Base-by-base conservation (phyloP, 2,888 invertebrate genomes). In the Diaprepes abbreviatus region DNA sequence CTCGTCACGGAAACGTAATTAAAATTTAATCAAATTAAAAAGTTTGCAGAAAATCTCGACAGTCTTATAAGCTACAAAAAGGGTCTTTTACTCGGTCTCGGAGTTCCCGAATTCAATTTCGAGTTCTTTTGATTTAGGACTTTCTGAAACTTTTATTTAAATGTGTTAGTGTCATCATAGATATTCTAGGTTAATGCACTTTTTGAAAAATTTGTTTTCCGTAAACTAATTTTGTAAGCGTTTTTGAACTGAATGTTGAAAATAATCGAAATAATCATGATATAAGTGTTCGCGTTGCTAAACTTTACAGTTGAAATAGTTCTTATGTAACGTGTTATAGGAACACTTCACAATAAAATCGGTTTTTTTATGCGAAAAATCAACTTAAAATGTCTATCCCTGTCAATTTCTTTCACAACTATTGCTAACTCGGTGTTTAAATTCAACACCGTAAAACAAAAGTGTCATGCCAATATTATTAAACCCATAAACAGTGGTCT, bases 1-100 rank as follows among this genome's bases (percentile, higher is more conserved):
- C 62, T 59, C 71, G 63, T 66, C 52, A 38, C 50, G 66, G 50
- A 66, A 71, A 71, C 63, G 62, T 63, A 71, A 71, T 71, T 71
- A 71, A 71, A 71, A 58, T 63, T 71, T 71, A 71, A 71, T 71
- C 63, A 57, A 71, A 71, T 71, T 66, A 63, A 71, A 71, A 71
- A 71, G 63, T 71, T 71, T 54, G 19, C 58, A 4, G 59, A 65
- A 70, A 60, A 57, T 52, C 38, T 28, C 31, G 57, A 58, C 17
- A 7, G 55, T 62, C 60, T 48, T 64, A 36, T 5, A 38, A 50
- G 50, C 19, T 19, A 16, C 19, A 43, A 69, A 24, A 65, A 55
- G 48, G 65, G 36, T 28, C 14, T 55, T 54, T 70, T 28, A 54
- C 12, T 60, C 45, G 17, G 38, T 54, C 14, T 10, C 28, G 3